These are phyloP conservation scores for Girardia tigrina DNA, from an alignment of 2,888 invertebrate species.

Conservation along the genomic window DNA sequence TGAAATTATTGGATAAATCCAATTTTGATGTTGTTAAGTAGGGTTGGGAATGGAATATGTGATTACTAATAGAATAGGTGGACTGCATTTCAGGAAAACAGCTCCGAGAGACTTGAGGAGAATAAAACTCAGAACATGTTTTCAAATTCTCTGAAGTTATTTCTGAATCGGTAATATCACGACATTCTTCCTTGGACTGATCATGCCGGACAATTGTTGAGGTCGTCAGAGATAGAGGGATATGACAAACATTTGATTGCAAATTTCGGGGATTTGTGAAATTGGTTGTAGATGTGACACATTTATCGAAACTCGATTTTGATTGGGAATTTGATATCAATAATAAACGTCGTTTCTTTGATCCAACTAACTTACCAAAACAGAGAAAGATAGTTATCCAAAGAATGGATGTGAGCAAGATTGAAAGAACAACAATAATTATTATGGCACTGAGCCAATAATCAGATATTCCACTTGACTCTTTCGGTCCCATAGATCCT, in stretches of 20 bases:
- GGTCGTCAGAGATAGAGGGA: background rate
- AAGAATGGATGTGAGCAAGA: slow-evolving; percentile 26
- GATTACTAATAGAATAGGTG: background rate
- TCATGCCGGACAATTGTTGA: slow-evolving; percentile 11
- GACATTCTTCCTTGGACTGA: background rate
- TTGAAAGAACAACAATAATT: slow-evolving; percentile 28
- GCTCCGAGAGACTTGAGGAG: background rate
- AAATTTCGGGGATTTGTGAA: background rate
- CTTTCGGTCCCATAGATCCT: background rate
- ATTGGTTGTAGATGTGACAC: background rate
- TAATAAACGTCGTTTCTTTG: background rate
- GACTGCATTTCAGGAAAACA: slow-evolving; percentile 7
- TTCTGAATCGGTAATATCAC: background rate
- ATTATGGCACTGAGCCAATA: slow-evolving; percentile 31
- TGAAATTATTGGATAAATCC: background rate
- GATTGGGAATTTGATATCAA: slow-evolving; percentile 3
- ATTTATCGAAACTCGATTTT: slow-evolving; percentile 8
- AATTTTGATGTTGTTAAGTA: background rate
- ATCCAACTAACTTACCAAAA: background rate
- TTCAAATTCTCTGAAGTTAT: background rate
- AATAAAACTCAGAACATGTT: slow-evolving; percentile 2
- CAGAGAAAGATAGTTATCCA: slow-evolving; percentile 25
- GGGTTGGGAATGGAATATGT: slow-evolving; percentile 12
- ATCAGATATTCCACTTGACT: slow-evolving; percentile 24
- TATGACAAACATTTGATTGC: background rate